phyloP scores from a whole-genome alignment of 1,140 invertebrate species.

The Drosophila pallidifrons region DNA sequence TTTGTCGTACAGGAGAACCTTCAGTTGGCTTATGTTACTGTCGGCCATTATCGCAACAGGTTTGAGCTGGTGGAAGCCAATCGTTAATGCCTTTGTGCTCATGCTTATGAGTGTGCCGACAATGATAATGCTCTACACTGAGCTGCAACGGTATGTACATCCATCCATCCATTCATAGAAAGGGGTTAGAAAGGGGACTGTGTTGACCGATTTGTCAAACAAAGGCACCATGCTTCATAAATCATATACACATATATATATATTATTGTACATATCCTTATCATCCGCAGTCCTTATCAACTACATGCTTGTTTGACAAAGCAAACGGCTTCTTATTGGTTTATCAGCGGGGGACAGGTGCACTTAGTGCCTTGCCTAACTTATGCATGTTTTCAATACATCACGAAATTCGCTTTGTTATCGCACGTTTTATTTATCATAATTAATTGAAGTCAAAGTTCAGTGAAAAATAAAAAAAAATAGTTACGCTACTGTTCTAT shows the following conservation, averaged over 20 bases:
- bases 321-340: neutral
- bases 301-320: constrained; percentile 24
- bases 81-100: constrained; percentile 91
- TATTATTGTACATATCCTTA: constrained; percentile 7
- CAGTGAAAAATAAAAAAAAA: constrained; percentile 7
- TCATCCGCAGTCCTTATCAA: constrained; percentile 30
- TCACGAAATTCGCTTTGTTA: constrained; percentile 32
- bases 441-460: constrained; percentile 36
- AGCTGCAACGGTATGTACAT: constrained; percentile 87
- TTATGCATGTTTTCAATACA: constrained; percentile 28
- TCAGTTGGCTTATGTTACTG: constrained; percentile 86
- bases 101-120: constrained; percentile 91
- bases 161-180: neutral
- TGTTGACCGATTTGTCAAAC: constrained; percentile 40
- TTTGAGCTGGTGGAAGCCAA: constrained; percentile 90
- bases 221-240: constrained; percentile 29
- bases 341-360: constrained; percentile 29
- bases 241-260: constrained; percentile 4
- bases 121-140: constrained; percentile 88
- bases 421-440: constrained; percentile 13
- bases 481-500: neutral
- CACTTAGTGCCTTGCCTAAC: constrained; percentile 14
- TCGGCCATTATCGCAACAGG: constrained; percentile 88
- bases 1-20: constrained; percentile 82
- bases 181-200: constrained; percentile 4